phyloP scores from a whole-genome alignment of 2,797 vertebrate species.

The Passerculus sandwichensis region DNA sequence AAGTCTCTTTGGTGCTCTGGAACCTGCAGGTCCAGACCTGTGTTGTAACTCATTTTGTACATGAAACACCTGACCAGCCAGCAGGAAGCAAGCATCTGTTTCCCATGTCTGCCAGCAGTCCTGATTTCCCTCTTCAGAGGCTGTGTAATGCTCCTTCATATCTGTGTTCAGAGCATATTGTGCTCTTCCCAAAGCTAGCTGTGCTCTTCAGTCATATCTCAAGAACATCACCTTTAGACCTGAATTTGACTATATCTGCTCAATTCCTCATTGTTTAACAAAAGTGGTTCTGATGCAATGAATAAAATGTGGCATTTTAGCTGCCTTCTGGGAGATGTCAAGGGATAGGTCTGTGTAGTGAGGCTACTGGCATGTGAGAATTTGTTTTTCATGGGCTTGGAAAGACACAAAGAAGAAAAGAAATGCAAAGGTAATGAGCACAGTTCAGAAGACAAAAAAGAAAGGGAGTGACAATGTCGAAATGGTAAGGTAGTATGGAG shows the following conservation, averaged over 20 bases:
- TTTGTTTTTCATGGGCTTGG: not conserved
- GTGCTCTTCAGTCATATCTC: not conserved
- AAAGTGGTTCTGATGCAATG: not conserved
- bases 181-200: not conserved
- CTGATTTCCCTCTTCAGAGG: not conserved
- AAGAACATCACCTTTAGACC: constrained; percentile 24
- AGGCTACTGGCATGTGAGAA: not conserved
- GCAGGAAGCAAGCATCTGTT: not conserved
- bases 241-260: not conserved
- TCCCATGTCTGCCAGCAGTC: not conserved
- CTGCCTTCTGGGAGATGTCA: not conserved
- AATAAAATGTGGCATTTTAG: constrained; percentile 33
- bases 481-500: not conserved
- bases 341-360: not conserved
- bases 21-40: not conserved
- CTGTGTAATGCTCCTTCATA: not conserved
- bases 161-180: not conserved
- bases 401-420: not conserved
- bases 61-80: not conserved
- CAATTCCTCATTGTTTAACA: constrained; percentile 19
- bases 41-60: not conserved
- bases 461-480: not conserved
- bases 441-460: not conserved
- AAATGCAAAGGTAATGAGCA: not conserved
- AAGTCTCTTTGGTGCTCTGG: constrained; percentile 2